Evolutionary conservation across 2,113 vertebrate species (phyloP).

Genomic region (Dasypus novemcinctus): DNA sequence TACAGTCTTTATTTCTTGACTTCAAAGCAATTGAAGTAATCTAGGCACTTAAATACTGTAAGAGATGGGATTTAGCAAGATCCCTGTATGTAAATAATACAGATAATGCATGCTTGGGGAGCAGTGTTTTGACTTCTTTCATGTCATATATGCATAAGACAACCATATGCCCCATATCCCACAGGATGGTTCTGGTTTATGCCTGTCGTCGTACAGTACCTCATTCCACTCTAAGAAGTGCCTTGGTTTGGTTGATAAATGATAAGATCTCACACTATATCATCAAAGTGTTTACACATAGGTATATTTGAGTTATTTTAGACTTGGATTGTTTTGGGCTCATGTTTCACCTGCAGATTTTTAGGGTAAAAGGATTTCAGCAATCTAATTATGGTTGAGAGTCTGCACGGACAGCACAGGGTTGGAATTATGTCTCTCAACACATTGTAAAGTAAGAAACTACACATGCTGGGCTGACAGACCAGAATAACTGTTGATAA

Average conservation of each 20-base stretch:
- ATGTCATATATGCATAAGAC: not conserved
- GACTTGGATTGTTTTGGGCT: not conserved
- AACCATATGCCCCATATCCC: not conserved
- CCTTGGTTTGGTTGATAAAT: not conserved
- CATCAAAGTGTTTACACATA: not conserved
- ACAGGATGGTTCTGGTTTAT: not conserved
- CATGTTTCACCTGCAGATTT: not conserved
- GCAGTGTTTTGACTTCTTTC: not conserved
- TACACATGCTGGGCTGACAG: not conserved
- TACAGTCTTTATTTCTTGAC: not conserved
- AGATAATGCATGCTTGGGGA: not conserved
- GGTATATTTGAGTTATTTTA: not conserved
- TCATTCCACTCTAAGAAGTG: not conserved
- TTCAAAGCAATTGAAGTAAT: constrained; percentile 36
- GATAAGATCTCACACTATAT: not conserved
- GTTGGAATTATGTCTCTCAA: constrained; percentile 34
- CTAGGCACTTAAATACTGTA: constrained; percentile 6
- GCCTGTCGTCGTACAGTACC: not conserved
- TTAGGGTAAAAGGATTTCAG: not conserved
- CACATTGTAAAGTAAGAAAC: constrained; percentile 26
- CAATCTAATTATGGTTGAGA: not conserved
- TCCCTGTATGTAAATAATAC: not conserved
- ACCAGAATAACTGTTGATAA: constrained; percentile 36
- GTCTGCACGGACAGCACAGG: not conserved
- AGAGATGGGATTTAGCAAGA: not conserved